Conservation (phyloP, 2,888 invertebrate species). For the Tholera decimalis region DNA sequence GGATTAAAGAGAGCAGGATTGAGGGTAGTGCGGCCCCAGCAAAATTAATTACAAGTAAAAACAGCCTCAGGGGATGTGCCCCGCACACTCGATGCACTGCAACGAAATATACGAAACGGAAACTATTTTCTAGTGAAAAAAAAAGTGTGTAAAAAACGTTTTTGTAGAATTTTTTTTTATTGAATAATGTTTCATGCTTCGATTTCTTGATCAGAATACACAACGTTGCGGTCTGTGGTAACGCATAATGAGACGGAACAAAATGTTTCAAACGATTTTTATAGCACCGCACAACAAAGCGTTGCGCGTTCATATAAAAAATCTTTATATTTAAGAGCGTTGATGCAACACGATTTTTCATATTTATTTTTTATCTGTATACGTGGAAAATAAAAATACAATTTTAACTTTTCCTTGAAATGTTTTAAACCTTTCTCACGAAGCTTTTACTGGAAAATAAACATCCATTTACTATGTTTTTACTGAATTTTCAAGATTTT, state of each 20-base stretch:
- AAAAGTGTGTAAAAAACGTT: no score
- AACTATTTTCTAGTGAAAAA: not conserved
- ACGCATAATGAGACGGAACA: no score
- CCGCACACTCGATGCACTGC: not conserved
- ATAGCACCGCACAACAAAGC: no score
- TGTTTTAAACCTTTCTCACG: not conserved
- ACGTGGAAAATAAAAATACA: not conserved
- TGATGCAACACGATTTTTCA: no score
- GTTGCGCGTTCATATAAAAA: not conserved
- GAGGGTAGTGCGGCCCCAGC: not conserved
- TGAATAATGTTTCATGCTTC: not conserved
- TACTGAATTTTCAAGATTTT: not conserved
- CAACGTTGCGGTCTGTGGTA: not conserved
- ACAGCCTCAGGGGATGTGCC: not conserved
- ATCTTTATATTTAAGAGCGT: no score
- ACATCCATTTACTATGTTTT: not conserved
- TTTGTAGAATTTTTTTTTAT: no score
- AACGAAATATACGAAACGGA: not conserved
- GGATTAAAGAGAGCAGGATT: slow-evolving; percentile 1
- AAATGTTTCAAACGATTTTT: no score
- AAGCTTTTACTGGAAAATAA: not conserved
- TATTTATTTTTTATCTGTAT: no score
- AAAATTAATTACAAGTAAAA: slow-evolving; percentile 24
- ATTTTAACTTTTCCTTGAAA: not conserved
- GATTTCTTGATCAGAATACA: not conserved